phyloP scores from a whole-genome alignment of 2,888 invertebrate genomes.

The Seira sanloemensis region DNA sequence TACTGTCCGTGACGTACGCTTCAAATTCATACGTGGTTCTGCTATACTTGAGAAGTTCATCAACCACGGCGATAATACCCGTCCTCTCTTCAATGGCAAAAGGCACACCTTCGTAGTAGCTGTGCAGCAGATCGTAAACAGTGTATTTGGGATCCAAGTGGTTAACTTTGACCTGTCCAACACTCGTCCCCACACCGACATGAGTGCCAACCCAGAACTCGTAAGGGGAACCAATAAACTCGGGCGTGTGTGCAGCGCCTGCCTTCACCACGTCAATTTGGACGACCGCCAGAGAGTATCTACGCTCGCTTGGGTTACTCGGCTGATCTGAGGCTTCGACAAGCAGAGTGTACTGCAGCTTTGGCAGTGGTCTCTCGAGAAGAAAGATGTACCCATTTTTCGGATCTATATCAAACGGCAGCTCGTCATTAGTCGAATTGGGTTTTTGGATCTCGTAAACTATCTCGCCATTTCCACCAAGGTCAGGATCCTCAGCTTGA shows the following conservation, averaged over 20 bases:
- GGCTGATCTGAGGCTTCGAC: constrained; percentile 91
- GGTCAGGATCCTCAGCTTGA: constrained; percentile 88
- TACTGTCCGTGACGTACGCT: constrained; percentile 84
- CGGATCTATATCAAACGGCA: constrained; percentile 84
- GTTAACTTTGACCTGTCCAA: constrained; percentile 88
- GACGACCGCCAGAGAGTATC: constrained; percentile 90
- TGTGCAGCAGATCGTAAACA: constrained; percentile 88
- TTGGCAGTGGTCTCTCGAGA: constrained; percentile 81
- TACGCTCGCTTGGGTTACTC: constrained; percentile 87
- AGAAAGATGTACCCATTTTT: constrained; percentile 84
- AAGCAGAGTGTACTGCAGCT: constrained; percentile 87
- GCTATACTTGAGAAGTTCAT: constrained; percentile 83
- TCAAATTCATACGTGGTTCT: constrained; percentile 86
- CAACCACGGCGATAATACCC: constrained; percentile 90
- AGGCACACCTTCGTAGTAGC: constrained; percentile 92
- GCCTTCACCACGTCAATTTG: constrained; percentile 84
- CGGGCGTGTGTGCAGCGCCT: constrained; percentile 78
- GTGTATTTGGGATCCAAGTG: constrained; percentile 82
- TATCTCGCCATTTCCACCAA: constrained; percentile 86
- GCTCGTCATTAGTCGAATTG: constrained; percentile 77
- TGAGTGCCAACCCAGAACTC: constrained; percentile 94
- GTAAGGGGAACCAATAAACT: constrained; percentile 89
- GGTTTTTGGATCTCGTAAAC: constrained; percentile 83
- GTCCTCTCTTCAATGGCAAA: constrained; percentile 93
- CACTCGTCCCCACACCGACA: constrained; percentile 88